phyloP scores from a whole-genome alignment of 2,888 invertebrate genomes.

The Nomada ruficornis region DNA sequence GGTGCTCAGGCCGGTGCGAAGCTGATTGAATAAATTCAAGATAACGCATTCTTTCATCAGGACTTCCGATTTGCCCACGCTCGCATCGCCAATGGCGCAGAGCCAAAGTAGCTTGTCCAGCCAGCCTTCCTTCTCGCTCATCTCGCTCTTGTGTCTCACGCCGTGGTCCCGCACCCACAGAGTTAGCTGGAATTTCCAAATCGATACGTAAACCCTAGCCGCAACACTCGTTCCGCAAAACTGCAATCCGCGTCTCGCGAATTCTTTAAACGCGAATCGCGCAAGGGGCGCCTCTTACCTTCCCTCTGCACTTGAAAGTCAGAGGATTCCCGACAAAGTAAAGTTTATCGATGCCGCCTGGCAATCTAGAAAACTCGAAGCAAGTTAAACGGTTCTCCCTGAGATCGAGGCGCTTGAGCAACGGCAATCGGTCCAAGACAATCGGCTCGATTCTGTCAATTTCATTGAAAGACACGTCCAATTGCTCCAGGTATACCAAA shows the following conservation, averaged over 20 bases:
- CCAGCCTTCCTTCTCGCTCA: constrained; percentile 65
- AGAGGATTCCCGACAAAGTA: constrained; percentile 76
- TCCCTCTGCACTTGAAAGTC: constrained; percentile 73
- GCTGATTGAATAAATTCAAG: constrained; percentile 77
- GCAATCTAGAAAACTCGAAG: constrained; percentile 65
- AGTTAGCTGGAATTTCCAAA: constrained; percentile 72
- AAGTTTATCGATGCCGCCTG: constrained; percentile 75
- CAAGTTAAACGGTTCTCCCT: constrained; percentile 75
- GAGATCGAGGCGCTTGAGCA: constrained; percentile 73
- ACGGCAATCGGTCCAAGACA: constrained; percentile 66
- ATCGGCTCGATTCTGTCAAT: constrained; percentile 66
- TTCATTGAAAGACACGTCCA: constrained; percentile 77
- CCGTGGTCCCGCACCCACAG: constrained; percentile 77
- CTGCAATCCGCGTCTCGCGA: neutral
- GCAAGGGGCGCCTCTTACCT: constrained; percentile 64
- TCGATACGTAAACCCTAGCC: constrained; percentile 24
- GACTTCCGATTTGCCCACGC: constrained; percentile 66
- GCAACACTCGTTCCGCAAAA: neutral
- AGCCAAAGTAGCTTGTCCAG: constrained; percentile 79
- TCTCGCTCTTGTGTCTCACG: constrained; percentile 72
- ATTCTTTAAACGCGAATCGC: neutral
- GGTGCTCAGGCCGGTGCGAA: constrained; percentile 72
- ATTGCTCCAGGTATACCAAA: constrained; percentile 70
- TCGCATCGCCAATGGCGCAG: constrained; percentile 72
- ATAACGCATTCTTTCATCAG: constrained; percentile 77